Evolutionary conservation across 2,888 invertebrate species (phyloP).

Genomic region (Anthophora plumipes): DNA sequence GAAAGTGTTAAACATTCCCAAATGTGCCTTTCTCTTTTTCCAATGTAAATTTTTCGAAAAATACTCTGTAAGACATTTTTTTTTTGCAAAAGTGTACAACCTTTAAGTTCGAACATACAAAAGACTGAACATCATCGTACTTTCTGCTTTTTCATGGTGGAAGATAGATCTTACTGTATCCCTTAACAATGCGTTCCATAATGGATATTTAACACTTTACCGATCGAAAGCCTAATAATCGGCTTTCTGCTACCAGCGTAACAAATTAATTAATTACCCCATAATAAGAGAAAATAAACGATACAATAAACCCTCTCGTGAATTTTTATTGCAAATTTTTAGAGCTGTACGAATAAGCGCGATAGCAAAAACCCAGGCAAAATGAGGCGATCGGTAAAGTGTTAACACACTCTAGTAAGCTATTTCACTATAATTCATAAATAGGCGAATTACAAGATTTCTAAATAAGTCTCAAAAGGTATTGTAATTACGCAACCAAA

Average conservation of each 20-base stretch:
- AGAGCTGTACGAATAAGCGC: too few relatives aligned
- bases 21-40: background rate
- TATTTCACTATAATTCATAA: slow-evolving; percentile 26
- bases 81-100: slow-evolving; percentile 13
- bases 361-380: too few relatives aligned
- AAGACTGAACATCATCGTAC: slow-evolving; percentile 53
- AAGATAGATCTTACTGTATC: slow-evolving; percentile 17
- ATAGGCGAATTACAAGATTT: slow-evolving; percentile 30
- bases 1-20: slow-evolving; percentile 16
- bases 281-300: too few relatives aligned
- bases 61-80: slow-evolving; percentile 3
- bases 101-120: slow-evolving; percentile 25
- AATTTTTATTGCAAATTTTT: too few relatives aligned
- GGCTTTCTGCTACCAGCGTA: too few relatives aligned
- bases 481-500: slow-evolving; percentile 56
- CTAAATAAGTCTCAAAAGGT: slow-evolving; percentile 18
- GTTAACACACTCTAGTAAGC: slow-evolving; percentile 38
- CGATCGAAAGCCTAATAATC: too few relatives aligned
- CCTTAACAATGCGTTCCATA: slow-evolving; percentile 10
- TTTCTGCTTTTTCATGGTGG: slow-evolving; percentile 5
- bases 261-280: too few relatives aligned
- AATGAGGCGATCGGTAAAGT: too few relatives aligned
- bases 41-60: background rate
- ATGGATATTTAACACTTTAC: too few relatives aligned
- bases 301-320: too few relatives aligned